phyloP scores from a whole-genome alignment of 2,888 invertebrate genomes.

The Eretmocerus hayati region DNA sequence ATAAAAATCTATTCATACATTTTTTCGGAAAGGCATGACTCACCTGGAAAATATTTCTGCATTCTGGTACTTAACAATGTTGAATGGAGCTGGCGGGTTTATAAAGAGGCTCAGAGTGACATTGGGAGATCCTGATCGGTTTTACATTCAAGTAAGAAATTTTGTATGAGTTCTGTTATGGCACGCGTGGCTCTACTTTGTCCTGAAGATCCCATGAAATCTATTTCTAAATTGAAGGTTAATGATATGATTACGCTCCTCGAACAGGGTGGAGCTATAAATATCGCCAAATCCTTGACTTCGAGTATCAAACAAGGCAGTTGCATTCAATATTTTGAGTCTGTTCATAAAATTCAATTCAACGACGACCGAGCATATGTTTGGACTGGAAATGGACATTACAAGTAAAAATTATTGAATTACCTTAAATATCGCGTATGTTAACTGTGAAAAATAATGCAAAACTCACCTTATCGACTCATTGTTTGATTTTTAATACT shows the following conservation, averaged over 20 bases:
- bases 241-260: too few relatives aligned
- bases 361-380: slow-evolving; percentile 28
- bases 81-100: slow-evolving; percentile 32
- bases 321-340: slow-evolving; percentile 23
- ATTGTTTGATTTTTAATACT: too few relatives aligned
- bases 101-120: slow-evolving; percentile 27
- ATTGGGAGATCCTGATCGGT: slow-evolving; percentile 27
- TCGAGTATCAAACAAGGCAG: slow-evolving; percentile 18
- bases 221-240: too few relatives aligned
- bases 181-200: too few relatives aligned
- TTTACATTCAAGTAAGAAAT: slow-evolving; percentile 29
- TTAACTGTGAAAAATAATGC: neutral
- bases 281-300: too few relatives aligned
- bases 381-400: slow-evolving; percentile 22
- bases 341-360: slow-evolving; percentile 26
- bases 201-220: too few relatives aligned
- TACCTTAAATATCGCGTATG: too few relatives aligned
- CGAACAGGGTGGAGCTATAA: too few relatives aligned
- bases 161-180: too few relatives aligned
- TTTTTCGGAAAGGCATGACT: slow-evolving; percentile 22
- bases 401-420: too few relatives aligned
- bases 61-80: slow-evolving; percentile 31
- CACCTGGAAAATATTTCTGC: slow-evolving; percentile 29
- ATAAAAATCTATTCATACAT: neutral
- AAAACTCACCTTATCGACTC: neutral